Conservation (phyloP, 92 coral and sea anemone genomes). For the Epizoanthus fatuus region DNA sequence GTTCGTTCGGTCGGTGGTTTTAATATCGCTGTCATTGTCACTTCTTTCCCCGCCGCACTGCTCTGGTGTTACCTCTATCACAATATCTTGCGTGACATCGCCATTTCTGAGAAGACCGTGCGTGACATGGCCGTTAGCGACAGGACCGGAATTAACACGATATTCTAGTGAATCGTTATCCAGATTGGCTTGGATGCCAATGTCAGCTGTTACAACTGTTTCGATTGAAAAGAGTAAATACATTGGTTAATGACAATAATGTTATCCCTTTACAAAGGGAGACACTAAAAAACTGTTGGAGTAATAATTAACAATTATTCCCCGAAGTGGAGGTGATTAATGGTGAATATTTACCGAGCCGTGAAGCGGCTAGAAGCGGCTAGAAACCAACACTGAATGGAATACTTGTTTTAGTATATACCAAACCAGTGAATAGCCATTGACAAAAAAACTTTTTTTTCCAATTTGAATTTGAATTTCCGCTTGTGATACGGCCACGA, state of each 20-base stretch:
- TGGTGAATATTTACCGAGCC: no score
- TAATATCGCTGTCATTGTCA: background rate
- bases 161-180: slow-evolving; percentile 15
- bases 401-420: no score
- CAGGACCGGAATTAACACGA: slow-evolving; percentile 36
- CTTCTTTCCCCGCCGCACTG: slow-evolving; percentile 19
- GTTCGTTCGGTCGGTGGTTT: background rate
- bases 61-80: background rate
- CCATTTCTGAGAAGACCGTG: slow-evolving; percentile 3
- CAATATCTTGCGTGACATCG: slow-evolving; percentile 23
- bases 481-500: no score
- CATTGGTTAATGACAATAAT: background rate
- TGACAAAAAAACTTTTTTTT: no score
- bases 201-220: slow-evolving; percentile 49
- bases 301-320: no score
- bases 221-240: background rate
- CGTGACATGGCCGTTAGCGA: slow-evolving; percentile 11
- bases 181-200: slow-evolving; percentile 55
- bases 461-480: no score
- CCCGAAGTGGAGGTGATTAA: no score
- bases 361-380: no score
- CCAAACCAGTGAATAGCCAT: no score
- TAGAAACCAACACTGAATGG: no score
- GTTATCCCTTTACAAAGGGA: no score
- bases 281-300: background rate